A percentile compares a stretch with the other conserved stretches of the same genome.
Conservation (phyloP, 2,888 invertebrate species). For the Calliphora vomitoria region DNA sequence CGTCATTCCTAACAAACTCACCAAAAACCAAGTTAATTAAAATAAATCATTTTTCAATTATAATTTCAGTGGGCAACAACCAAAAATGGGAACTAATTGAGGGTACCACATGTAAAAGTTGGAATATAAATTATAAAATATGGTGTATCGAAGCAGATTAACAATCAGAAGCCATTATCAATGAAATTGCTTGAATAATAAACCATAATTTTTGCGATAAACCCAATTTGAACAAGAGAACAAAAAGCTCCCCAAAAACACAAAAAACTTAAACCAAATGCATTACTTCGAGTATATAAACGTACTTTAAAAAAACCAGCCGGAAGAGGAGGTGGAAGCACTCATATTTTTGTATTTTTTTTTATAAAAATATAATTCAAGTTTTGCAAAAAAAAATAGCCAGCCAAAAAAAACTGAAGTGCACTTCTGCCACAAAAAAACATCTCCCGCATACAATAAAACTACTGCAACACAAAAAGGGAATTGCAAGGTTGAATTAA, state of each 20-base stretch:
- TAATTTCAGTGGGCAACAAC: conserved; percentile 25
- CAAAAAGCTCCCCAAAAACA: conserved; percentile 48
- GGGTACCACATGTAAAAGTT: conserved; percentile 36
- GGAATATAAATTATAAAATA: conserved; percentile 54
- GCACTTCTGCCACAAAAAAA: conserved; percentile 67
- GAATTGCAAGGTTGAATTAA: conserved; percentile 66
- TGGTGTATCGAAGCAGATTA: conserved; percentile 60
- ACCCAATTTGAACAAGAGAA: conserved; percentile 63
- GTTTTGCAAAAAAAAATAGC: neutral
- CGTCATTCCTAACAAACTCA: neutral
- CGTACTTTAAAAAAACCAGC: conserved; percentile 73
- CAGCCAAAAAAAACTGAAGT: conserved; percentile 18
- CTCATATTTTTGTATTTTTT: conserved; percentile 61
- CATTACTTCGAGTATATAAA: neutral
- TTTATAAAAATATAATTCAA: conserved; percentile 31
- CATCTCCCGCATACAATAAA: conserved; percentile 73
- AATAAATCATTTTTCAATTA: conserved; percentile 59
- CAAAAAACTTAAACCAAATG: conserved; percentile 52
- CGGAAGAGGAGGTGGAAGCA: conserved; percentile 83
- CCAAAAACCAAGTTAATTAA: neutral
- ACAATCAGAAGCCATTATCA: conserved; percentile 74
- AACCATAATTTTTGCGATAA: conserved; percentile 73
- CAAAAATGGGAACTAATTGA: conserved; percentile 32
- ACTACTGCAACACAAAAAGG: conserved; percentile 22
- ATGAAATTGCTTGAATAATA: conserved; percentile 72